Base-by-base conservation (phyloP, 2,797 vertebrate genomes). In the Oophaga sylvatica region DNA sequence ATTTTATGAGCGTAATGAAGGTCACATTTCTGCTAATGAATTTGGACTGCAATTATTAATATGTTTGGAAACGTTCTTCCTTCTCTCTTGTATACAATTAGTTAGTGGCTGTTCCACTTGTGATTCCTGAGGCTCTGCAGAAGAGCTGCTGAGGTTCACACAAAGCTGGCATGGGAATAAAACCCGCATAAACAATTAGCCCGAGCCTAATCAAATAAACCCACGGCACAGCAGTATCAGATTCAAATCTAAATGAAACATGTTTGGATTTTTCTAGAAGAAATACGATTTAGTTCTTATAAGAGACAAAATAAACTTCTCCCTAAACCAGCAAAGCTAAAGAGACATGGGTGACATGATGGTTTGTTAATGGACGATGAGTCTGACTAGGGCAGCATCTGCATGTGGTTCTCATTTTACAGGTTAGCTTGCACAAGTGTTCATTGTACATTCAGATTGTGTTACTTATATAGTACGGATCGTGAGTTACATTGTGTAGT, bases 171-270 rank as follows among this genome's bases (percentile, higher is more conserved):
- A 84, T 84, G 82, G 82, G 82, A 84, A 84, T 84, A 84, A 31
- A 84, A 84, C 67, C 68, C 82, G 45, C 70, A 75, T 84, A 84
- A 84, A 84, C 82, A 84, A 84, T 84, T 84, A 84, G 70, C 82
- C 71, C 45, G 59, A 84, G 82, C 67, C 77, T 75, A 81, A 68
- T 62, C 63, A 87, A 87, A 81, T 87, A 87, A 76, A 87, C 56
- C 45, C 53, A 76, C 35, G 19, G 79, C 85, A 87, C 68, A 76
- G 59, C 68, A 81, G 79, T 62, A 73, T 87, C 75, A 81, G 68
- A 87, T 87, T 87, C 73, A 56, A 84, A 81, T 87, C 80, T 81
- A 87, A 81, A 87, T 87, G 62, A 81, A 81, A 81, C 68, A 87
- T 62, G 68, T 87, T 87, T 57, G 57, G 56, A n/a, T 73, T 81